Base-by-base conservation (phyloP, 2,113 vertebrate genomes). In the Scolopax mira region DNA sequence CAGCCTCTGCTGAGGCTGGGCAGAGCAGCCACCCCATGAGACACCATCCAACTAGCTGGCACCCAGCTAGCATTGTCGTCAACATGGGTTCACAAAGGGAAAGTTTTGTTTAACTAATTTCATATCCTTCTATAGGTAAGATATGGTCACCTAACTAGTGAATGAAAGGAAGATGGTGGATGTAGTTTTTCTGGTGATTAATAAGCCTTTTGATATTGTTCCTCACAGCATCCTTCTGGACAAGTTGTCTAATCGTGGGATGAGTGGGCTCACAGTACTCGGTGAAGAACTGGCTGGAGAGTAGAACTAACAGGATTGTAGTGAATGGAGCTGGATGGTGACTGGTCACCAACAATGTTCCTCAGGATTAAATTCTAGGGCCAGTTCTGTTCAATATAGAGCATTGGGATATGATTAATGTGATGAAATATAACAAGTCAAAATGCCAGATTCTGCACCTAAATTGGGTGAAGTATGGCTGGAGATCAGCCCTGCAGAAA, bases 21-120 rank as follows among this genome's bases (percentile, higher is more conserved):
- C 42, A 79, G 57, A 57, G 33, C 31, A 70, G 55, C 35, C 3
- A 1, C 11, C 24, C 25, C 0, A 0, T 46, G 73, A 55, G 72
- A 65, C 17, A 64, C 46, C 10, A 24, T 1, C 1, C 66, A 52
- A 39, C 46, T 48, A 85, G 19, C 23, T 1, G 8, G 22, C 65
- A 73, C 80, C 60, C 17, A 49, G 21, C 18, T 51, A 21, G 21
- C 5, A 3, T 8, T 37, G 28, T 55, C 58, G 37, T 58, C 31
- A 67, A 31, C 19, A 67, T 35, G 21, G 10, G 31, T 30, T 31
- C 72, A 51, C 25, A 60, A 42, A 31, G 10, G 13, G 9, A 42
- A 42, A 24, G 31, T 67, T 15, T 19, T 51, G 24, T 49, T 42
- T 25, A 51, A 12, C 18, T 49, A 48, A 21, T 49, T 11, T 58